Base-by-base conservation (phyloP, 2,113 vertebrate species). In the Oryzias curvinotus region DNA sequence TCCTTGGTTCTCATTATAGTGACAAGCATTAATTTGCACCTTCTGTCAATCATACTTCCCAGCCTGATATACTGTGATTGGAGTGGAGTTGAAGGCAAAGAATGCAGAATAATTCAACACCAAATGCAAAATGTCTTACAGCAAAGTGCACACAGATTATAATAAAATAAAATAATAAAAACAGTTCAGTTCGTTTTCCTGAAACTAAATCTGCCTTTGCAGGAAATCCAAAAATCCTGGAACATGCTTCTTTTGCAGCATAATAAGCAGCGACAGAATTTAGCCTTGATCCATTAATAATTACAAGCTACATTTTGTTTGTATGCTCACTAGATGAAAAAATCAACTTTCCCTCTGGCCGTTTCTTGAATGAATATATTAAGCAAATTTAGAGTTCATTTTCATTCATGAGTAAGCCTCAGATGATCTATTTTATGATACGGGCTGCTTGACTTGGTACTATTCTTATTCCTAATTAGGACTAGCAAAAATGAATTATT, bases 261-360 rank as follows among this genome's bases (percentile, higher is more conserved):
- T 54, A 80, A 75, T 57, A 73, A 61, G 57, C 57, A 62, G 4
- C 51, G 56, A 75, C 45, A 14, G 71, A 61, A 53, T 49, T 68
- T 51, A 49, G 64, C 69, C 65, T 78, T 64, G 77, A 69, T 57
- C 54, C 73, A 57, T 16, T 51, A 44, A 47, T 62, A 77, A 85
- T 85, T 58, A 82, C 78, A 85, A 50, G 61, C 59, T 68, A 52
- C 28, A 60, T 73, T 48, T 49, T 62, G 54, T 82, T 78, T 68
- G 50, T 54, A 44, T 36, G 36, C 36, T 36, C 8, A 17, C 44
- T 43, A 45, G n/a, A 19, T 16, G 8, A 10, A 56, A 62, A 65
- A 59, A 63, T 17, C 1, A 64, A 63, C 58, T 23, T 63, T 58
- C 56, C 65, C 26, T 63, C 56, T 15, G 45, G 45, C 50, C 68